Base-by-base conservation (phyloP, 1,140 invertebrate species). In the Paramacrobiotus metropolitanus region DNA sequence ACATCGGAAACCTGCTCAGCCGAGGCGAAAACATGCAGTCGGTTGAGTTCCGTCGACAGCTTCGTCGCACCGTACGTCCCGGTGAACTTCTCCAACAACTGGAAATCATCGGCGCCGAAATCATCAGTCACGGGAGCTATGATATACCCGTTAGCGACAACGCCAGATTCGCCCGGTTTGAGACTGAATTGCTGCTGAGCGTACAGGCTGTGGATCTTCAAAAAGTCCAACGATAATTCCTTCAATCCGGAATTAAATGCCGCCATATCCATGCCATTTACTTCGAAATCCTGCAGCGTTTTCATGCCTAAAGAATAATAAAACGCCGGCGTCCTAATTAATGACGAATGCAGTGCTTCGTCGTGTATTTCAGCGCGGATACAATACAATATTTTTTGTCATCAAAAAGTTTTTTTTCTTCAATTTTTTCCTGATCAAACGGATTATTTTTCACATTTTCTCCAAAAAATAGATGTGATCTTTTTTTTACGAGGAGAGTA, bases 101-200 rank as follows among this genome's bases (percentile, higher is more conserved):
- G 76, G 72, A 95, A 93, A 74, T 99, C 94, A 62, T 94, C 90
- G 21, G 78, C 74, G n/a, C 81, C 82, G 71, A 99, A 93, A 44
- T 77, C 72, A 0, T 77, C 69, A 1, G 78, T 73, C 4, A 97
- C 77, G 0, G 91, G 88, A 2, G 91, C 93, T 62, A 93, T 65
- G 29, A 77, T 65, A 73, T 75, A 65, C n/a, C 91, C 91, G 76
- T 97, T 97, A 55, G 83, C 82, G 20, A 95, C 75, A 4, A 97
- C 72, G 2, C 82, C 83, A 65, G 80, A 76, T 59, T 74, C 71
- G 3, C 82, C 79, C 30, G 66, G 62, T 31, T 70, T 66, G 28
- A 81, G 67, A 34, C 72, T 70, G 20, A 82, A 66, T n/a, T 77
- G 71, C 44, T 70, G 70, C 61, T 75, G 72, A 4, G 68, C 69